These are phyloP conservation scores for Sitodiplosis mosellana DNA, from an alignment of 1,140 invertebrate species.

Conservation along the genomic window DNA sequence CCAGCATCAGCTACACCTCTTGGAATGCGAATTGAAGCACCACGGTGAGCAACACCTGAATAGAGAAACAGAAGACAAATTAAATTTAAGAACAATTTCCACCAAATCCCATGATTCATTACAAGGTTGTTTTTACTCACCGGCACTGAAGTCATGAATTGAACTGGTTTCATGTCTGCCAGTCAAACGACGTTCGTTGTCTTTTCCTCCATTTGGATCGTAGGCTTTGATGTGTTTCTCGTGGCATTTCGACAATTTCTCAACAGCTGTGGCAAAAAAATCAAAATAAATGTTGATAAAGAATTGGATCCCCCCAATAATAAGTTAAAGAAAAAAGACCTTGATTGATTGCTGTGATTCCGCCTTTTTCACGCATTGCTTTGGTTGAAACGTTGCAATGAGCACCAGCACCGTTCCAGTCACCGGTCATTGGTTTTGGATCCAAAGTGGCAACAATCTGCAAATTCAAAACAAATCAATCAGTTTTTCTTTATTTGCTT, in stretches of 20 bases:
- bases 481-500: background rate
- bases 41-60: conserved; percentile 46
- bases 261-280: conserved; percentile 42
- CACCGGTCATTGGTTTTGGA: conserved; percentile 56
- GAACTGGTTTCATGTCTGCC: conserved; percentile 56
- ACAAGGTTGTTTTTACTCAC: no score
- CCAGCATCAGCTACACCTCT: conserved; percentile 54
- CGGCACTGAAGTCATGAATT: conserved; percentile 59
- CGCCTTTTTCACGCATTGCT: conserved; percentile 56
- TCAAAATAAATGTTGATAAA: conserved; percentile 8
- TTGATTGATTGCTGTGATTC: conserved; percentile 17
- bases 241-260: conserved; percentile 57
- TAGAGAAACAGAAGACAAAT: conserved; percentile 9
- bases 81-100: background rate
- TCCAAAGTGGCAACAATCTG: conserved; percentile 39
- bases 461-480: background rate
- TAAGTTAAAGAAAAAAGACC: background rate
- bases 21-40: conserved; percentile 56
- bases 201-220: conserved; percentile 56
- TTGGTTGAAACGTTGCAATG: conserved; percentile 70
- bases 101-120: no score
- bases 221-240: conserved; percentile 65
- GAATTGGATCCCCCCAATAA: background rate
- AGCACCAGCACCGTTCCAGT: conserved; percentile 75
- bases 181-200: conserved; percentile 58